A percentile compares a stretch with the other conserved stretches of the same genome.
phyloP scores from a whole-genome alignment of 2,888 invertebrate genomes.

The Tineola bisselliella region DNA sequence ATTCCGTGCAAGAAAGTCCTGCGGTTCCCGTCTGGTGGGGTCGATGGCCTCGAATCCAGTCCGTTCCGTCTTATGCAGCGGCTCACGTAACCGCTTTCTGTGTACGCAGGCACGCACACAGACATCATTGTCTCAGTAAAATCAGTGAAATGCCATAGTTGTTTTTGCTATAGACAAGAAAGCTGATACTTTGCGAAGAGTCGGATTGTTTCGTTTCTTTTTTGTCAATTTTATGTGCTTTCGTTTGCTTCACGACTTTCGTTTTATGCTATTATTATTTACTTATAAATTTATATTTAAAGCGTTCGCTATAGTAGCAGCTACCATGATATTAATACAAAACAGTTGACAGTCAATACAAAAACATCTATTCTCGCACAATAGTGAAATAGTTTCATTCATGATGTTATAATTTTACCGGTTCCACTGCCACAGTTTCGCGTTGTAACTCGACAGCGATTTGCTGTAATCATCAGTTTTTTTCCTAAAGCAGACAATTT shows the following conservation, averaged over 20 bases:
- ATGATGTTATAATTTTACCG: not conserved
- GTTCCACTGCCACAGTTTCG: not conserved
- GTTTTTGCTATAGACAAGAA: not conserved
- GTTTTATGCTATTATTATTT: no score
- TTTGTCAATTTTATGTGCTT: not conserved
- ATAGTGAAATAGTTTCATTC: not conserved
- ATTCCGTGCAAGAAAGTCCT: slow-evolving; percentile 33
- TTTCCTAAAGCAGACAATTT: not conserved
- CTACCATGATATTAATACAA: no score
- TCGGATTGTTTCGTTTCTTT: not conserved
- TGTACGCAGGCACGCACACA: slow-evolving; percentile 3
- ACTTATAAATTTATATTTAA: no score
- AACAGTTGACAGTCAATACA: not conserved
- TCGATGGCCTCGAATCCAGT: slow-evolving; percentile 60
- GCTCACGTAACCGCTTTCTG: slow-evolving; percentile 46
- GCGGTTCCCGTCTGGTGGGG: slow-evolving; percentile 34
- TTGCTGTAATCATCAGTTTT: slow-evolving; percentile 34
- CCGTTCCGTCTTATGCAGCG: slow-evolving; percentile 50
- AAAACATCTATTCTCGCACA: not conserved
- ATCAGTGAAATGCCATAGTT: not conserved
- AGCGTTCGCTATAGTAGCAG: no score
- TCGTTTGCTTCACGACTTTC: not conserved
- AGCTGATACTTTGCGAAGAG: not conserved
- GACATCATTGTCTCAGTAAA: not conserved
- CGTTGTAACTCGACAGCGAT: slow-evolving; percentile 23